Percentiles rank a stretch among this genome's conserved stretches.
phyloP scores from a whole-genome alignment of 1,140 invertebrate species.

The Euura lappo region DNA sequence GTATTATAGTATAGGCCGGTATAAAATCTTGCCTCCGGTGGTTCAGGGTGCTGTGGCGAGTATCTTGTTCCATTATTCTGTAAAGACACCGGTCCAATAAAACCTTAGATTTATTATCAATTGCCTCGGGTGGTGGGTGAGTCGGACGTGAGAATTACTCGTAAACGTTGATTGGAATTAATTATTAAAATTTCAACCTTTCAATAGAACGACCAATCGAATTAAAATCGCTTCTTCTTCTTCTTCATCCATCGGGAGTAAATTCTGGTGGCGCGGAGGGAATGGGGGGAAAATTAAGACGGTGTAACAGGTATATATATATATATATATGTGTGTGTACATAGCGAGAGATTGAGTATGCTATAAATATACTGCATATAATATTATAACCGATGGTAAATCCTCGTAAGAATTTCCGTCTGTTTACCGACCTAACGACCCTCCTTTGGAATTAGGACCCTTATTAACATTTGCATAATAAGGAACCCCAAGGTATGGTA shows the following conservation, averaged over 20 bases:
- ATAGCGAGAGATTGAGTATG: too few species aligned
- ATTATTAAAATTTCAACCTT: neutral
- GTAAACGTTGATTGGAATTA: slow-evolving; percentile 3
- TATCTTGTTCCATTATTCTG: slow-evolving; percentile 7
- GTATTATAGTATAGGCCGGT: neutral
- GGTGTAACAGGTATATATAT: too few species aligned
- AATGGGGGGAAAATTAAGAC: too few species aligned
- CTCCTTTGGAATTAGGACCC: neutral
- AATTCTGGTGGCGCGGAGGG: too few species aligned
- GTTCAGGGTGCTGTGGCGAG: too few species aligned
- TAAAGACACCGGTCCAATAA: slow-evolving; percentile 16
- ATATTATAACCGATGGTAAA: neutral
- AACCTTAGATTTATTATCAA: slow-evolving; percentile 23
- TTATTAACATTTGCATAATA: neutral
- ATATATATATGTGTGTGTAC: too few species aligned
- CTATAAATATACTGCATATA: too few species aligned
- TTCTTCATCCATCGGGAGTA: too few species aligned
- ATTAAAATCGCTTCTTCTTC: too few species aligned
- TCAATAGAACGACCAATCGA: neutral
- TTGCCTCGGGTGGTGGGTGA: slow-evolving; percentile 10
- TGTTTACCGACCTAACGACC: neutral
- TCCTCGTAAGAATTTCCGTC: neutral
- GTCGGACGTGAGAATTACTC: neutral
- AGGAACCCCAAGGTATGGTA: neutral
- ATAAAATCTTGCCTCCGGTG: too few species aligned